phyloP scores from a whole-genome alignment of 2,888 invertebrate genomes.

The Xanthorhoe designata region DNA sequence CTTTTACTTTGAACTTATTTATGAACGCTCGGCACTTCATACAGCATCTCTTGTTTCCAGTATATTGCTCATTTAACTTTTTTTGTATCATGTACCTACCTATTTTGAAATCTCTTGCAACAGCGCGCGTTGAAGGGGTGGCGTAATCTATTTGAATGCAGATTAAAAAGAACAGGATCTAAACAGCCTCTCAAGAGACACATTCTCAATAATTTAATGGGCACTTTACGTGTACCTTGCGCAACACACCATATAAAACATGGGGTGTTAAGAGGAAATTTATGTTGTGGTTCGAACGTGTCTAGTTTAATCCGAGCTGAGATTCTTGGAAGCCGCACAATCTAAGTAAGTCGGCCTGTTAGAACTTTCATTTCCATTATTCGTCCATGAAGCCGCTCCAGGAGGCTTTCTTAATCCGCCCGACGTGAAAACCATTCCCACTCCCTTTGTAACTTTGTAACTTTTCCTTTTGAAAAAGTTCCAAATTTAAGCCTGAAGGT shows the following conservation, averaged over 20 bases:
- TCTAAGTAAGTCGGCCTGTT: constrained; percentile 73
- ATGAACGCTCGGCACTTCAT: constrained; percentile 15
- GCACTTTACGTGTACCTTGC: constrained; percentile 40
- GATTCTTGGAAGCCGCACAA: constrained; percentile 70
- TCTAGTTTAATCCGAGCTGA: constrained; percentile 72
- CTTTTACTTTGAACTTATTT: constrained; percentile 24
- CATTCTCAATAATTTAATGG: constrained; percentile 46
- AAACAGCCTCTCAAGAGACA: constrained; percentile 38
- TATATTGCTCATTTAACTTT: constrained; percentile 13
- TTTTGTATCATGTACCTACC: constrained; percentile 5
- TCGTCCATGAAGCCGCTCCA: constrained; percentile 57
- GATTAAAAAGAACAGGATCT: constrained; percentile 35
- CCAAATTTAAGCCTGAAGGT: constrained; percentile 56
- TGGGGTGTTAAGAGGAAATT: constrained; percentile 65
- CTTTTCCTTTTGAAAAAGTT: constrained; percentile 64
- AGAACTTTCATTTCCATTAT: constrained; percentile 74
- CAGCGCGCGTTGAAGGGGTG: background rate
- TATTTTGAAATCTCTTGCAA: constrained; percentile 3
- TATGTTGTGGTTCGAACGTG: constrained; percentile 72
- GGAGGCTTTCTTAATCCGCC: constrained; percentile 67
- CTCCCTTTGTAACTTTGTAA: constrained; percentile 58
- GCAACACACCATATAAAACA: constrained; percentile 52
- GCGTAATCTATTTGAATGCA: constrained; percentile 27
- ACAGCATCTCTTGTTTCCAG: constrained; percentile 8
- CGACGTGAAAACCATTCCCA: constrained; percentile 62